Percentiles rank a stretch among this genome's conserved stretches.
Conservation (phyloP, 2,797 vertebrate species). For the Myripristis murdjan region DNA sequence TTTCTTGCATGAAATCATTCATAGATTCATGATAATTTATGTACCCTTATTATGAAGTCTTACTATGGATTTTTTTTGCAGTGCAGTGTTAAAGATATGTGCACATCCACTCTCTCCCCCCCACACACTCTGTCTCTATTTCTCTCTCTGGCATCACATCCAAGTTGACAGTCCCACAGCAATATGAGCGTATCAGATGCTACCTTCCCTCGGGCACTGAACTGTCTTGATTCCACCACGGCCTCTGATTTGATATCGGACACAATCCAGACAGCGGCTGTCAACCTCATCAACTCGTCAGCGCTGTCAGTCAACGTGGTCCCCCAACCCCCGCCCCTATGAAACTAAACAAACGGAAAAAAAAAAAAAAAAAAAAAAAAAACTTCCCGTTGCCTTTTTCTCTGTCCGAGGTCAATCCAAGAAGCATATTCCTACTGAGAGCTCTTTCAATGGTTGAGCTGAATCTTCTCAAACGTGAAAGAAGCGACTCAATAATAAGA, state of each 20-base stretch:
- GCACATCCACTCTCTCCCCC: too few relatives aligned
- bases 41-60: too few relatives aligned
- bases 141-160: constrained; percentile 21
- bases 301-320: constrained; percentile 42
- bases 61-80: too few relatives aligned
- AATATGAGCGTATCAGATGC: constrained; percentile 44
- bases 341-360: background rate
- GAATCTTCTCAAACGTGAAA: constrained; percentile 65
- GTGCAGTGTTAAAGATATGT: too few relatives aligned
- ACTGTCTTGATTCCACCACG: constrained; percentile 37
- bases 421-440: constrained; percentile 49
- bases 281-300: constrained; percentile 58
- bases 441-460: constrained; percentile 56
- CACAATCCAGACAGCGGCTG: constrained; percentile 69
- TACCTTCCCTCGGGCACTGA: constrained; percentile 25
- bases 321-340: background rate
- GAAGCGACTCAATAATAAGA: constrained; percentile 64
- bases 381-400: constrained; percentile 32
- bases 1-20: too few relatives aligned
- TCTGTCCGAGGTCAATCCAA: constrained; percentile 39
- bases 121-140: too few relatives aligned
- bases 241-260: constrained; percentile 62
- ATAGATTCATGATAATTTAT: too few relatives aligned
- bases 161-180: constrained; percentile 19
- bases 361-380: too few relatives aligned